phyloP scores from a whole-genome alignment of 2,113 vertebrate species.

The Sarotherodon lohbergeri region DNA sequence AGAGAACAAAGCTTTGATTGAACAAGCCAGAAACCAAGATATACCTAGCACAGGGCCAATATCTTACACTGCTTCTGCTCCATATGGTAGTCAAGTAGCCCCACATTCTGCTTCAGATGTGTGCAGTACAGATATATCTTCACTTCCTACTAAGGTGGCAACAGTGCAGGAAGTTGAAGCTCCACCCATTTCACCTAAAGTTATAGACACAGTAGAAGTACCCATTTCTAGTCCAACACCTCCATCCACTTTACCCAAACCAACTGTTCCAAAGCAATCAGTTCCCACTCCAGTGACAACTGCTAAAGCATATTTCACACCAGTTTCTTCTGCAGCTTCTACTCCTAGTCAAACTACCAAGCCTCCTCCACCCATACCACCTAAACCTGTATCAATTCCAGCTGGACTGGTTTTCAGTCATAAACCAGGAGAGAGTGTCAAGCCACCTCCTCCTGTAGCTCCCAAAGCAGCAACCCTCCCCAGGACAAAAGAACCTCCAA shows the following conservation, averaged over 20 bases:
- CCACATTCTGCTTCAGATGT: constrained; percentile 3
- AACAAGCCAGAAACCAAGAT: constrained; percentile 25
- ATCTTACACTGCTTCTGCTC: constrained; percentile 40
- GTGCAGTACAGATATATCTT: constrained; percentile 30
- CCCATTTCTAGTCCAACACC: constrained; percentile 63
- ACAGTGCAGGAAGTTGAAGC: neutral
- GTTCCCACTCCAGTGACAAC: constrained; percentile 13
- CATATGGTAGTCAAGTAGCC: constrained; percentile 54
- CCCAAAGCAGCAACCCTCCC: constrained; percentile 76
- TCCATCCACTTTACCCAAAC: constrained; percentile 72
- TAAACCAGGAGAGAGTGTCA: constrained; percentile 80
- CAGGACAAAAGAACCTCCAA: constrained; percentile 78
- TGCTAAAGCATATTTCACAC: constrained; percentile 3
- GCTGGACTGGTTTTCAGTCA: constrained; percentile 88
- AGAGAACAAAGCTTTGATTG: constrained; percentile 44
- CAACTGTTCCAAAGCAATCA: constrained; percentile 70
- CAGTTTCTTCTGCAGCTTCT: constrained; percentile 42
- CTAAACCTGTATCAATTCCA: constrained; percentile 89
- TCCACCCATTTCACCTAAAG: constrained; percentile 65
- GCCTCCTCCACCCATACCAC: constrained; percentile 90
- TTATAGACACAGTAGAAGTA: constrained; percentile 65
- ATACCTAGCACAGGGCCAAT: constrained; percentile 1
- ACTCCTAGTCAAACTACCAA: constrained; percentile 61
- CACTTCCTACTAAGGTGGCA: constrained; percentile 42
- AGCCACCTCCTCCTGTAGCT: constrained; percentile 77